Base-by-base conservation (phyloP, 2,888 invertebrate genomes). In the Aporophyla lueneburgensis region DNA sequence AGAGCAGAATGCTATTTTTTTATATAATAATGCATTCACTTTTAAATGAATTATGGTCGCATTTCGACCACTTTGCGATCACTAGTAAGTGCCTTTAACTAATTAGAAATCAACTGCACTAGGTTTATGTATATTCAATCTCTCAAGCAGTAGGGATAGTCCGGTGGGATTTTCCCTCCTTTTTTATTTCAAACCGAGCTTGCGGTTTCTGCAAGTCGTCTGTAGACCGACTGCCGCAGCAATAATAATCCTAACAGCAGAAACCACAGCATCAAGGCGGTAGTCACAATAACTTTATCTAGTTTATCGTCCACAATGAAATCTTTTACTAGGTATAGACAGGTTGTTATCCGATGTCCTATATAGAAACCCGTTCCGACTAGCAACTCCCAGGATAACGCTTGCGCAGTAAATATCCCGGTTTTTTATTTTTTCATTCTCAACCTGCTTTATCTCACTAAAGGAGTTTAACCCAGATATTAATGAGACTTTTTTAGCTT, bases 401-500 rank as follows among this genome's bases (percentile, higher is more conserved):
- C 49, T 75, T n/a, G 82, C 66, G 54, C 69, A 54, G 74, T 80
- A 81, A 75, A 73, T 63, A 67, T 67, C 54, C 40, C 33, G 19
- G 66, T 72, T 74, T 67, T 56, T 79, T 58, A n/a, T 61, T 59
- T 72, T 84, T 84, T 61, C 54, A 33, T 56, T 61, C 72, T 61
- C 51, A 7, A 61, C 56, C 70, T 74, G 33, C 53, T 80, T 59
- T 79, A 68, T 80, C 71, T 58, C 24, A 21, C 19, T 80, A 12
- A 59, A 80, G 62, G 58, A 85, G 53, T 71, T 74, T 74, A 74
- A 54, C 68, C 71, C 14, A 80, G 68, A 72, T 84, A 84, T 81
- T 80, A 84, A 69, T 81, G 65, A 73, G 59, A 80, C 67, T 84
- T 70, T 62, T 78, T 65, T 65, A 83, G 49, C n/a, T 65, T 69